Evolutionary conservation across 2,888 invertebrate species (phyloP).

Genomic region (Pelosia muscerda): DNA sequence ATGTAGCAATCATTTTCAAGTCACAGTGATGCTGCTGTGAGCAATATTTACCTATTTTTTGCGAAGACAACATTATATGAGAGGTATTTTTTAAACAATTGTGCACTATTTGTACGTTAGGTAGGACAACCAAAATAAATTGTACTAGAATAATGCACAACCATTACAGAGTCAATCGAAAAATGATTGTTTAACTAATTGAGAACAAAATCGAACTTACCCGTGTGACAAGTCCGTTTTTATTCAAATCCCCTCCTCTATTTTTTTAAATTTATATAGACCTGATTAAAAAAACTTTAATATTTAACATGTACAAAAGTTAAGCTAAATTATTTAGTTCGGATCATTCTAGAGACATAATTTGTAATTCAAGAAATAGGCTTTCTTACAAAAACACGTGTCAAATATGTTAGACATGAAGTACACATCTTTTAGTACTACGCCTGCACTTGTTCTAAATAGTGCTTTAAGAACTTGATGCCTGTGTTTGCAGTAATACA

Average conservation of each 20-base stretch:
- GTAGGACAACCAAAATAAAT: constrained; percentile 45
- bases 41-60: background rate
- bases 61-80: constrained; percentile 15
- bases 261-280: background rate
- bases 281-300: constrained; percentile 7
- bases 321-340: constrained; percentile 8
- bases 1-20: background rate
- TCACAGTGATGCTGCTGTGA: background rate
- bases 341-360: constrained; percentile 7
- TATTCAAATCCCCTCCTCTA: background rate
- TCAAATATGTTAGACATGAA: constrained; percentile 9
- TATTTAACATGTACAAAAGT: constrained; percentile 8
- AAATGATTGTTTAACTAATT: background rate
- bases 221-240: background rate
- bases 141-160: constrained; percentile 59
- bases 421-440: constrained; percentile 38
- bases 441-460: constrained; percentile 60
- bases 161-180: constrained; percentile 40
- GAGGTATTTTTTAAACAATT: constrained; percentile 39
- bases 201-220: constrained; percentile 4
- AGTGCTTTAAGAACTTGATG: constrained; percentile 50
- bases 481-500: constrained; percentile 29
- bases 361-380: too few species aligned
- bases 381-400: background rate
- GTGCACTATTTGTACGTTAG: constrained; percentile 50